Base-by-base conservation (phyloP, 2,797 vertebrate genomes). In the Darevskia mixta region DNA sequence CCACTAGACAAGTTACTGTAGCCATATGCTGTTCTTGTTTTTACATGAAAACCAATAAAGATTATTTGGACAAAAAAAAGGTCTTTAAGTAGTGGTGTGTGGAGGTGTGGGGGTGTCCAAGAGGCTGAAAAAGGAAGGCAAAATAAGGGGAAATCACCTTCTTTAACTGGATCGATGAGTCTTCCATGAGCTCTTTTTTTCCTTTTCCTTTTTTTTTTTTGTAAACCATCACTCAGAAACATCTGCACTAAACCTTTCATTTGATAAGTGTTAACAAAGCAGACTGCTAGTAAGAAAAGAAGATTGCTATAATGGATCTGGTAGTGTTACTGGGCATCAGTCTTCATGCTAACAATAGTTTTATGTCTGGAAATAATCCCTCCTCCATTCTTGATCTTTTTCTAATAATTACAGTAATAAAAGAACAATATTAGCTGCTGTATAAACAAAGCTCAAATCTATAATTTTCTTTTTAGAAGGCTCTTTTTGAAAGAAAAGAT, bases 381-480 rank as follows among this genome's bases (percentile, higher is more conserved):
- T 0, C 38, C 8, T n/a, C 25, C 8, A 79, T 81, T 86, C 23
- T 61, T 25, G 3, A 89, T 85, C 67, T 86, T 49, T 41, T 92
- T 90, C 90, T 90, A 87, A 11, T 83, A 85, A 85, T 29, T 85
- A 72, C 2, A 77, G 79, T 89, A 89, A 92, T 32, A 88, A 67
- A 94, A 87, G 86, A 81, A 80, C 73, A 83, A 86, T 86, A 89
- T 91, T 66, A 71, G 81, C 41, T 43, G 27, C n/a, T 79, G 18
- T n/a, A 77, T 85, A 86, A 77, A 91, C 29, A 58, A 79, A 87
- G 86, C 77, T 85, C 43, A 25, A 85, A 79, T 25, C 45, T 85
- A 66, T 10, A 72, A 90, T 45, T 90, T 86, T 79, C 89, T 67
- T 85, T 73, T 80, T 20, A 87, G 91, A 27, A 8, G 3, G 29